These are phyloP conservation scores for Hetaerina americana DNA, from an alignment of 1,140 invertebrate genomes.

Conservation along the genomic window DNA sequence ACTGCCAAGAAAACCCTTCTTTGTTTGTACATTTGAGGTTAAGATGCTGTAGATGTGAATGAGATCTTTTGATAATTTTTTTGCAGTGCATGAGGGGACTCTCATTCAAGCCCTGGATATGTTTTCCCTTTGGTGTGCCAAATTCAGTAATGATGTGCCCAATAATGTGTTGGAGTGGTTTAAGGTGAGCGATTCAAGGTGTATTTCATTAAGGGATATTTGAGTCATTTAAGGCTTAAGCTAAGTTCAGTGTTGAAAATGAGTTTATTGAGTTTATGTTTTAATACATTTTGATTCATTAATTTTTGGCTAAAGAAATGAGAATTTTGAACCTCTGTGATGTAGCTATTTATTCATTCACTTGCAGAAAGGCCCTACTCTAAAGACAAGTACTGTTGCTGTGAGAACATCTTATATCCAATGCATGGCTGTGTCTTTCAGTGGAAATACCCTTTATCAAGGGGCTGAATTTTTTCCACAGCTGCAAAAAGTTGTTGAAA, in stretches of 20 bases:
- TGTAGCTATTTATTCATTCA: slow-evolving; percentile 8
- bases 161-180: slow-evolving; percentile 59
- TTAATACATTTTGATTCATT: neutral
- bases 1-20: no score
- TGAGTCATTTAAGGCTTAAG: no score
- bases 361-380: slow-evolving; percentile 53
- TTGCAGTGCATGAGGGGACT: slow-evolving; percentile 76
- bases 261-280: no score
- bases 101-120: slow-evolving; percentile 65
- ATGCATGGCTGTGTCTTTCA: slow-evolving; percentile 49
- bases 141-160: slow-evolving; percentile 52
- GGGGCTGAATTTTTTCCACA: slow-evolving; percentile 38
- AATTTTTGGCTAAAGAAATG: slow-evolving; percentile 5
- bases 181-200: slow-evolving; percentile 42
- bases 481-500: slow-evolving; percentile 53
- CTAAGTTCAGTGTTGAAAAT: no score
- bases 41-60: no score
- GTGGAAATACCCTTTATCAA: slow-evolving; percentile 36
- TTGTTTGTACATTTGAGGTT: no score
- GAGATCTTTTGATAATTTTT: slow-evolving; percentile 7
- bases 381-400: slow-evolving; percentile 62
- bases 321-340: slow-evolving; percentile 5
- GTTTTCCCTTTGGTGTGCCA: slow-evolving; percentile 63
- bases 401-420: slow-evolving; percentile 67
- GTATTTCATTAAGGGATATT: no score